Conservation (phyloP, 2,113 vertebrate species). For the Chaetodon trifascialis region DNA sequence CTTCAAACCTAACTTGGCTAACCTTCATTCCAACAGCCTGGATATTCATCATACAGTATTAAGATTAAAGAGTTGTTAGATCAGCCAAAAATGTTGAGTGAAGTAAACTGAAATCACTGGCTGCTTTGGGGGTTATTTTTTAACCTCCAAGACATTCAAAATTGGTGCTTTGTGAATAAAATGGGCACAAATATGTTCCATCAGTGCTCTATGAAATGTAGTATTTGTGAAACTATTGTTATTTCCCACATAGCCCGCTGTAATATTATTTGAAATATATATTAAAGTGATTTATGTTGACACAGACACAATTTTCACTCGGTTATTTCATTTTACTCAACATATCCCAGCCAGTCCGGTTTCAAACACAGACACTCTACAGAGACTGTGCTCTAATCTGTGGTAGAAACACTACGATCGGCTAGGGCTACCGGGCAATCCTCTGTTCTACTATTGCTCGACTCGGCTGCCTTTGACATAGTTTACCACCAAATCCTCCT, state of each 20-base stretch:
- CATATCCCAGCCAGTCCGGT: no score
- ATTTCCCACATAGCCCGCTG: conserved; percentile 6
- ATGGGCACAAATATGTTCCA: neutral
- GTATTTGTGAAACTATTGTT: conserved; percentile 11
- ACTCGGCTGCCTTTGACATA: no score
- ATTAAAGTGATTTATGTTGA: conserved; percentile 18
- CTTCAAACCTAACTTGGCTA: neutral
- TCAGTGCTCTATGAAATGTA: neutral
- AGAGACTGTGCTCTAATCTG: neutral
- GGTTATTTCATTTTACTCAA: conserved; percentile 1
- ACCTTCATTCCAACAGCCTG: neutral
- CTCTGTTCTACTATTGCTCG: no score
- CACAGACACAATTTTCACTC: neutral
- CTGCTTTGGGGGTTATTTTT: neutral
- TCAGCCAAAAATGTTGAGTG: neutral
- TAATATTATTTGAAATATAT: neutral
- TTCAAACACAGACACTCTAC: no score
- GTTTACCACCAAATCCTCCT: no score
- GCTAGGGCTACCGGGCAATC: no score
- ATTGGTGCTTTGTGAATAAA: no score
- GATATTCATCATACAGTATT: neutral
- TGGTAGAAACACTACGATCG: no score
- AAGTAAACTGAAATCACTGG: neutral
- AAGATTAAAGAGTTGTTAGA: neutral
- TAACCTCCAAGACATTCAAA: neutral